Conservation (phyloP, 2,113 vertebrate genomes). For the Apeltes quadracus region DNA sequence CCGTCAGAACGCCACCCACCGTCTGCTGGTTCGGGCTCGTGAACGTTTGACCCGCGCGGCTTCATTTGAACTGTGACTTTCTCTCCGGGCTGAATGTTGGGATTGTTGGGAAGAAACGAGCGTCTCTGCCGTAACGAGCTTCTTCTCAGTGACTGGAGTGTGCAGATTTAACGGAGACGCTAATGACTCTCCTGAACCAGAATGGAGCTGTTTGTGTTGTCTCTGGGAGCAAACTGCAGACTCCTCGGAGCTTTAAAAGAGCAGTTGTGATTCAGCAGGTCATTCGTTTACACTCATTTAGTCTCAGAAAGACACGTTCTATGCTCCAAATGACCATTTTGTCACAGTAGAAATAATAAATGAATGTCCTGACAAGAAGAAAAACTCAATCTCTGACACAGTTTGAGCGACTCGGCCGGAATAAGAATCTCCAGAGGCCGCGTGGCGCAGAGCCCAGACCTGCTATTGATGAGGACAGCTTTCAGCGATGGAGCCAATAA, state of each 20-base stretch:
- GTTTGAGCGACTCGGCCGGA: conserved; percentile 32
- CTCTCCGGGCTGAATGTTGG: too few relatives aligned
- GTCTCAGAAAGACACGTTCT: too few relatives aligned
- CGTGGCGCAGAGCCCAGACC: conserved; percentile 32
- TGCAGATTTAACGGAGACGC: background rate
- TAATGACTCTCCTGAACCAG: conserved; percentile 25
- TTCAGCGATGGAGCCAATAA: conserved; percentile 36
- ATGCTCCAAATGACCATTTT: conserved; percentile 45
- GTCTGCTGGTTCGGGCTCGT: too few relatives aligned
- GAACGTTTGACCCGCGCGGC: too few relatives aligned
- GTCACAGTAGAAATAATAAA: conserved; percentile 34
- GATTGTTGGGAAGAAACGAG: too few relatives aligned
- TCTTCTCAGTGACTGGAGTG: conserved; percentile 1
- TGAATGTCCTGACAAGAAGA: background rate
- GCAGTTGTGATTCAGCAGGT: background rate
- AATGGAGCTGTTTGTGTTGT: conserved; percentile 27
- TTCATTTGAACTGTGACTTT: too few relatives aligned
- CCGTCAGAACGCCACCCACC: too few relatives aligned
- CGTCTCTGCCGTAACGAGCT: conserved; percentile 13
- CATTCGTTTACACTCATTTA: conserved; percentile 21
- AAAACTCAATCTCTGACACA: conserved; percentile 8
- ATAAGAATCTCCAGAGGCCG: conserved; percentile 28
- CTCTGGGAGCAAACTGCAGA: background rate
- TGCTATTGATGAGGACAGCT: conserved; percentile 27
- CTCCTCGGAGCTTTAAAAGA: background rate